Conservation (phyloP, 2,797 vertebrate genomes). For the Sciurus vulgaris region DNA sequence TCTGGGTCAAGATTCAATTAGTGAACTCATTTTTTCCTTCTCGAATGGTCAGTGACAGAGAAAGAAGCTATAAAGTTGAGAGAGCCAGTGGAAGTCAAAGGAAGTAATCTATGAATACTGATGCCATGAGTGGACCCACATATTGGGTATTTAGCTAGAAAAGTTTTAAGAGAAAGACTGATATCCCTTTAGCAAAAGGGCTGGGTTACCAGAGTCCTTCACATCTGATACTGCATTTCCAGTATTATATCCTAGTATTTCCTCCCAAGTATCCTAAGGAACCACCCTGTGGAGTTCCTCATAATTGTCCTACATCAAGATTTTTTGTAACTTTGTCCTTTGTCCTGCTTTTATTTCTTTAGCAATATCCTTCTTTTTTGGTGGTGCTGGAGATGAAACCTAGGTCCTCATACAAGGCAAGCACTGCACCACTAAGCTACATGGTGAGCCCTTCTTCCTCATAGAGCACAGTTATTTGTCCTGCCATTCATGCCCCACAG, state of each 20-base stretch:
- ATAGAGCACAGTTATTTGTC: neutral
- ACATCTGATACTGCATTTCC: neutral
- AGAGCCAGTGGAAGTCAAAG: neutral
- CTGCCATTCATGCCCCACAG: neutral
- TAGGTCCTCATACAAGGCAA: no score
- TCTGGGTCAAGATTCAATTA: constrained; percentile 35
- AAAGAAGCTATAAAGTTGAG: neutral
- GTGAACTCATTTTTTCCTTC: neutral
- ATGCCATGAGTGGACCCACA: neutral
- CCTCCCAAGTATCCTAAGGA: neutral
- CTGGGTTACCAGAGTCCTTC: neutral
- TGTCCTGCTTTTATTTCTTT: neutral
- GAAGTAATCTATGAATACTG: neutral
- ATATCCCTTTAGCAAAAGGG: neutral
- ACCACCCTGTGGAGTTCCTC: neutral
- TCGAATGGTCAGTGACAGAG: neutral
- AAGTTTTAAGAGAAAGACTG: neutral
- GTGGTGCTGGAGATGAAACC: no score
- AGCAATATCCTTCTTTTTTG: no score
- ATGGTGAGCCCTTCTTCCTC: neutral
- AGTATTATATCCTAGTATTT: neutral
- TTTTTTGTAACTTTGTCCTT: neutral
- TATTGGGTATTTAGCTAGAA: neutral
- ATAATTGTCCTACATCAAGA: neutral
- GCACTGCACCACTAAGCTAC: no score